Base-by-base conservation (phyloP, 2,888 invertebrate species). In the Ypsolopha sequella region DNA sequence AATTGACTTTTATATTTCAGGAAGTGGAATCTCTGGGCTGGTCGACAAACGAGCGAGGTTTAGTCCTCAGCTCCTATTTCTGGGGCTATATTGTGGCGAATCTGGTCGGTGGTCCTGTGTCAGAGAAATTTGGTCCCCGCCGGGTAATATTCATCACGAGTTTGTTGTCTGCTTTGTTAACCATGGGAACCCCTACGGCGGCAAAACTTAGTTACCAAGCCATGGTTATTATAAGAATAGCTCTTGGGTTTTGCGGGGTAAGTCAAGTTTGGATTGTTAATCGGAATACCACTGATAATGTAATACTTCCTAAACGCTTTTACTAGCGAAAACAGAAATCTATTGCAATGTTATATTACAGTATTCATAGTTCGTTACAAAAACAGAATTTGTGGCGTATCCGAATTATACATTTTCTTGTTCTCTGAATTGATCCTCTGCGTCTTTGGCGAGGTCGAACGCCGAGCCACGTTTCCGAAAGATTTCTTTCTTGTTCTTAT, bases 71-170 rank as follows among this genome's bases (percentile, higher is more conserved):
- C 47, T 33, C 47, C 34, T 47, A 47, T 14, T 47, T 34, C 34
- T 47, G 47, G 47, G 34, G 47, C 6, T 89, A 88, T 57, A 76
- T 86, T 53, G 57, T 87, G 2, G 85, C 88, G 11, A 87, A 86
- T 2, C 64, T 89, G 51, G 85, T 87, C 0, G 89, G 76, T 2
- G 43, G 43, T 43, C 13, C 14, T 8, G 43, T 13, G 6, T n/a
- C 43, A 14, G 43, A 43, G 14, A n/a, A 13, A 1, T 43, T 11
- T 8, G 43, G 43, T 11, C 43, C 43, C 8, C 11, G 43, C 6
- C 6, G 43, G 1, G 14, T 14, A 3, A 14, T 43, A 7, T 14
- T 43, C 6, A 14, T 43, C 43, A 43, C 43, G 7, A 43, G 11
- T 11, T 8, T 14, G 14, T 2, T 11, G 6, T 3, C 14, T 14